Conservation (phyloP, 2,888 invertebrate species). For the Parnassius apollo region DNA sequence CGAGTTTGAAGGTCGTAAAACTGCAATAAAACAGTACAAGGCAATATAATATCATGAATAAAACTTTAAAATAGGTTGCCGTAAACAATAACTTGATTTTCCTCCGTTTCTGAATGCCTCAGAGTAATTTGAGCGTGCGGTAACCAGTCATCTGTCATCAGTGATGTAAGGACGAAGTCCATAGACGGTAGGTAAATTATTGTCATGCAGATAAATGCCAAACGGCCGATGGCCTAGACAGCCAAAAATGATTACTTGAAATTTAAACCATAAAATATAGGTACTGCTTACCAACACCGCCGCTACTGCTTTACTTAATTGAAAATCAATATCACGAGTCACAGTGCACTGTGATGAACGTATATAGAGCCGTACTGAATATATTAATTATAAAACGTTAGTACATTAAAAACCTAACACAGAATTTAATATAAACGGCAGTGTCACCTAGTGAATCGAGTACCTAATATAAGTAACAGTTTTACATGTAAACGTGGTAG, state of each 20-base stretch:
- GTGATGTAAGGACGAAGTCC: not conserved
- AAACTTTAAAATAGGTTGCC: slow-evolving; percentile 1
- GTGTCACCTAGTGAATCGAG: no score
- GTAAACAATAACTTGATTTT: slow-evolving; percentile 1
- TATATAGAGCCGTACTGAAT: not conserved
- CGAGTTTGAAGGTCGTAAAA: slow-evolving; percentile 10
- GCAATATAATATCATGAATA: slow-evolving; percentile 3
- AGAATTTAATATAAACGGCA: no score
- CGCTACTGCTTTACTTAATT: slow-evolving; percentile 29
- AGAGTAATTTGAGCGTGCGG: not conserved
- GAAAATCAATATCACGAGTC: slow-evolving; percentile 34
- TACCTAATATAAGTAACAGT: no score
- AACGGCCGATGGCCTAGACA: slow-evolving; percentile 30
- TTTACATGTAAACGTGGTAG: no score
- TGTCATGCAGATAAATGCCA: slow-evolving; percentile 14
- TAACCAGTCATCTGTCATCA: not conserved
- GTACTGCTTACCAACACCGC: slow-evolving; percentile 8
- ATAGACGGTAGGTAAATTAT: slow-evolving; percentile 1
- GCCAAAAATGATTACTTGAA: slow-evolving; percentile 29
- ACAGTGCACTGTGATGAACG: not conserved
- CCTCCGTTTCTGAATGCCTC: not conserved
- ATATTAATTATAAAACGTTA: not conserved
- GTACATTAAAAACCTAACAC: no score
- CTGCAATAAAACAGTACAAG: slow-evolving; percentile 3
- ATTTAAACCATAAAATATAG: slow-evolving; percentile 6